These are phyloP conservation scores for Yasuhikotakia modesta DNA, from an alignment of 2,797 vertebrate species.

Conservation along the genomic window DNA sequence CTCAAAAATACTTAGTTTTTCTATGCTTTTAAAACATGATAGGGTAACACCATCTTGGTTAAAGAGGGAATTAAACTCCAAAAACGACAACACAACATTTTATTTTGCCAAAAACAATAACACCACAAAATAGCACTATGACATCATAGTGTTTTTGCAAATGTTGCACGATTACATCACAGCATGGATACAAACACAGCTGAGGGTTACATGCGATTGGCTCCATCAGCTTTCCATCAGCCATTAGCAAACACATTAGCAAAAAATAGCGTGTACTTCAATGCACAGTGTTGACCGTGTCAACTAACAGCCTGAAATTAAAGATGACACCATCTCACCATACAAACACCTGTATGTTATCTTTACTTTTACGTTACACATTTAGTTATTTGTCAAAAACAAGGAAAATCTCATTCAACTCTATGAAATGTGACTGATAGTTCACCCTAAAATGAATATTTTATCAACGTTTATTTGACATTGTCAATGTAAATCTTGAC, in stretches of 20 bases:
- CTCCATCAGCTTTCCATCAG: constrained; percentile 22
- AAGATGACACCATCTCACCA: constrained; percentile 53
- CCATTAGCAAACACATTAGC: constrained; percentile 33
- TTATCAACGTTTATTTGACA: too few species aligned
- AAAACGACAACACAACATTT: not conserved
- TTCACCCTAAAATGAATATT: too few species aligned
- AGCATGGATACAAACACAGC: not conserved
- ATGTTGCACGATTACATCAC: constrained; percentile 11
- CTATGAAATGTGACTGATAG: not conserved
- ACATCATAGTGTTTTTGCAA: not conserved
- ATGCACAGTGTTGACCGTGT: constrained; percentile 15
- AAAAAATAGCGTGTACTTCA: constrained; percentile 31
- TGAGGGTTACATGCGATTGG: constrained; percentile 13
- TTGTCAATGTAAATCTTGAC: too few species aligned
- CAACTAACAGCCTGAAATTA: constrained; percentile 53
- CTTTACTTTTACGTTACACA: constrained; percentile 41
- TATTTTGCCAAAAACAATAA: not conserved
- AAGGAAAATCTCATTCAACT: not conserved
- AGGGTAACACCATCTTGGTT: not conserved
- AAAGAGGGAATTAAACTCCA: not conserved
- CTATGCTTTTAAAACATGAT: constrained; percentile 18
- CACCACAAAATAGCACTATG: not conserved
- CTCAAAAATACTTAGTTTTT: constrained; percentile 48
- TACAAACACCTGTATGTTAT: constrained; percentile 50
- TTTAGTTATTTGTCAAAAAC: constrained; percentile 12